phyloP scores from a whole-genome alignment of 2,797 vertebrate genomes.

The Coendou prehensilis region DNA sequence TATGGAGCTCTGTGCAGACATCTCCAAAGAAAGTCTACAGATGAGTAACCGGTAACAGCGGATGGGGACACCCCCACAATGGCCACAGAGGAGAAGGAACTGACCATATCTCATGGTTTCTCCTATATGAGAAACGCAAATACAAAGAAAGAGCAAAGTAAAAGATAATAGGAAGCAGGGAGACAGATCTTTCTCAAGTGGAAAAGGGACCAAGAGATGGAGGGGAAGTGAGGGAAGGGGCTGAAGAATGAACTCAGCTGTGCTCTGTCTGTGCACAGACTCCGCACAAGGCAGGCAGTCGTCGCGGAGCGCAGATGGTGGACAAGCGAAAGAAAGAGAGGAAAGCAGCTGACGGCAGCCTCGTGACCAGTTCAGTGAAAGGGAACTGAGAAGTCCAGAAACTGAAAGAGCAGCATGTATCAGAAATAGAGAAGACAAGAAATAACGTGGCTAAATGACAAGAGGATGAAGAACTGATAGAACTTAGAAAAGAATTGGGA shows the following conservation, averaged over 20 bases:
- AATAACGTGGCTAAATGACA: neutral
- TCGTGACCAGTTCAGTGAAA: neutral
- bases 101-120: neutral
- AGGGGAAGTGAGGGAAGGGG: neutral
- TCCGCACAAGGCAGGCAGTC: neutral
- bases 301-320: neutral
- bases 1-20: neutral
- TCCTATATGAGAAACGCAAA: neutral
- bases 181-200: neutral
- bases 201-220: neutral
- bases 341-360: neutral
- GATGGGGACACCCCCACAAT: neutral
- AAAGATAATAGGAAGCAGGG: neutral
- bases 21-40: neutral
- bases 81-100: neutral
- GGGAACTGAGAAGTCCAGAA: neutral
- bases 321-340: neutral
- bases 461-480: neutral
- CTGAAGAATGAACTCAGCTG: neutral
- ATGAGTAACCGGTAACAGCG: neutral
- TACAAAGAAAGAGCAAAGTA: neutral
- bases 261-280: neutral
- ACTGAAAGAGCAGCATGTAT: neutral
- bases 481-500: neutral
- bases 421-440: constrained; percentile 17